These are phyloP conservation scores for Thera britannica DNA, from an alignment of 2,888 invertebrate species.

Conservation along the genomic window DNA sequence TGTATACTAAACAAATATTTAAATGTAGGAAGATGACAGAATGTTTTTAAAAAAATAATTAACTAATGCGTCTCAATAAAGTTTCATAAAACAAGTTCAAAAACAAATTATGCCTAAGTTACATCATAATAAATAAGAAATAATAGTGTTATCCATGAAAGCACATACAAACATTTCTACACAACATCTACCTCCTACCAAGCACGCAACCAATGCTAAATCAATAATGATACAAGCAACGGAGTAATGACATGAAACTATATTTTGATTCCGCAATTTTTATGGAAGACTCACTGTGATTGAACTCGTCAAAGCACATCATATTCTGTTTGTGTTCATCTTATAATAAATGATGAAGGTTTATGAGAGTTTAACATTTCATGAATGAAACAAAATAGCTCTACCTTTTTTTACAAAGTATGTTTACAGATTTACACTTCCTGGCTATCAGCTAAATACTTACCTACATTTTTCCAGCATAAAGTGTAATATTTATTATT, in stretches of 20 bases:
- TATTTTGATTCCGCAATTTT: constrained; percentile 4
- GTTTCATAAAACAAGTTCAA: neutral
- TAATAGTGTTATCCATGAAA: constrained; percentile 34
- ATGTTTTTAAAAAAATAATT: constrained; percentile 8
- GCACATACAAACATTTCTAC: constrained; percentile 32
- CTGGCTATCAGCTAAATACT: too few relatives aligned
- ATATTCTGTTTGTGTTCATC: neutral
- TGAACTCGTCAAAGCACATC: constrained; percentile 19
- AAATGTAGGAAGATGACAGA: constrained; percentile 6
- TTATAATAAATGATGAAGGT: neutral
- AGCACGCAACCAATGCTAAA: constrained; percentile 43
- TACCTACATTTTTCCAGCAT: neutral
- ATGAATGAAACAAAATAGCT: neutral
- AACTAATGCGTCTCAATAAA: constrained; percentile 39
- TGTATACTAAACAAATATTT: neutral
- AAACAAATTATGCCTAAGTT: constrained; percentile 23
- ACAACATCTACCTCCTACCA: constrained; percentile 30
- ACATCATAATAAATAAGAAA: constrained; percentile 26
- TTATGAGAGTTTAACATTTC: constrained; percentile 15
- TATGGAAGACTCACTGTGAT: constrained; percentile 22
- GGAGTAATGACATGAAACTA: constrained; percentile 25
- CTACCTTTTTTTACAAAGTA: neutral
- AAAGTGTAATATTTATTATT: neutral
- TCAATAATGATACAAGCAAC: constrained; percentile 39
- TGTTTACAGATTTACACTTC: too few relatives aligned